Evolutionary conservation across 2,113 vertebrate genomes (phyloP), one percentile per base, ranked within the genome.

Genomic region (Pseudois nayaur): DNA sequence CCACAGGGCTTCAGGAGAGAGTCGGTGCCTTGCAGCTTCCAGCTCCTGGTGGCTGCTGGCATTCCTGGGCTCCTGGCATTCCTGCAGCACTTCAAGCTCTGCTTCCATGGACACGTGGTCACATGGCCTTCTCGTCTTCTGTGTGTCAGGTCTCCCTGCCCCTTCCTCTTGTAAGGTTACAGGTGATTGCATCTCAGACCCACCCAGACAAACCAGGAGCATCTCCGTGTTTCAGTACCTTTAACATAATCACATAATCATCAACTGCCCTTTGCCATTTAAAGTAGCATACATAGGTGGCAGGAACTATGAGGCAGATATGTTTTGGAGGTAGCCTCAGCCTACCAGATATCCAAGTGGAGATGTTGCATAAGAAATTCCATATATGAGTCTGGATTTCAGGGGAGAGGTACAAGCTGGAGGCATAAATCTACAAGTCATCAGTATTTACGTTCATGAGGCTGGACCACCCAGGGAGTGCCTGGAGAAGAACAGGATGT

Each of bases 41-140:
- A 31, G 52, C 43, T 76, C 29, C 87, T 36, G 16, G 3, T 8
- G 21, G 67, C n/a, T 15, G 57, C 79, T 50, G 76, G 81, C n/a
- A 25, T 36, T 59, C 57, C 50, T 45, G 50, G 60, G 29, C 36
- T 55, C 40, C 13, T 62, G 88, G 31, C 36, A 2, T 45, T 45
- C 45, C 45, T 48, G 17, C 15, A 33, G 62, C 84, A 23, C n/a
- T 33, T 33, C 60, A 25, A 4, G 3, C 67, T 89, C 86, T 55
- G 81, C 36, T 62, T 36, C n/a, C 5, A 0, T 8, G 15, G 1
- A 74, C 36, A 86, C 5, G 0, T 6, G 19, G 1, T 74, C 36
- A 86, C 52, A 16, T 3, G n/a, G 19, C 25, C 81, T 87, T 25
- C 33, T n/a, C 2, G 12, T 62, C 50, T 89, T 62, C 45, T 82